Evolutionary conservation across 2,888 invertebrate genomes (phyloP).

Genomic region (Cephus rjabovi): DNA sequence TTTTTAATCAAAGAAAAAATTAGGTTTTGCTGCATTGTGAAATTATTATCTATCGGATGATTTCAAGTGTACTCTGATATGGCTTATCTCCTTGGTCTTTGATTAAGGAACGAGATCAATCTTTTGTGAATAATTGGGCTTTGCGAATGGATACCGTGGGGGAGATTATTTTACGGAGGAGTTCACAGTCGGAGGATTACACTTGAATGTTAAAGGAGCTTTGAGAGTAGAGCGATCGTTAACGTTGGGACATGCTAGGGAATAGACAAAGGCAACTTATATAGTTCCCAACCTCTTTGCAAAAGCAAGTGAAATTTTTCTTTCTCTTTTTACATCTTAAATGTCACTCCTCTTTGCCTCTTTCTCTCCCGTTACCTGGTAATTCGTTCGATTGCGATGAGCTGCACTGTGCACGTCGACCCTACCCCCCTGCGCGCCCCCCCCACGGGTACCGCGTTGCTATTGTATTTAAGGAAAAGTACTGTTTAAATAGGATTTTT

Average conservation of each 20-base stretch:
- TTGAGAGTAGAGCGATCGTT: not conserved
- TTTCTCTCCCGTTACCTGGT: not conserved
- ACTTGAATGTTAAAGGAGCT: not conserved
- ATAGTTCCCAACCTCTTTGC: not conserved
- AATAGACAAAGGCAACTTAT: not conserved
- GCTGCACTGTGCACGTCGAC: not conserved
- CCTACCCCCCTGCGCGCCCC: not conserved
- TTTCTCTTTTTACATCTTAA: not conserved
- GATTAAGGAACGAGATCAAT: not conserved
- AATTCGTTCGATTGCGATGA: not conserved
- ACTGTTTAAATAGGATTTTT: slow-evolving; percentile 56
- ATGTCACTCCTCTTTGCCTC: not conserved
- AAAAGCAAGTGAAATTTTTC: not conserved
- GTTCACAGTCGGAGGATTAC: not conserved
- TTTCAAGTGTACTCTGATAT: not conserved
- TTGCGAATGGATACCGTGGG: not conserved
- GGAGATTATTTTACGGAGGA: not conserved
- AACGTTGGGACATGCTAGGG: not conserved
- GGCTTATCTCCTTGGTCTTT: not conserved
- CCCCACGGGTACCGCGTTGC: not conserved
- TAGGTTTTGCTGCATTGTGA: not conserved
- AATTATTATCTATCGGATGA: not conserved
- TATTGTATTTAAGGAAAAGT: slow-evolving; percentile 20
- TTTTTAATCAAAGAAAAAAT: not conserved
- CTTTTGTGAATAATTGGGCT: not conserved